Percentiles rank a stretch among this genome's conserved stretches.
Evolutionary conservation across 1,140 invertebrate genomes (phyloP).

Genomic region (Heliconius nattereri): DNA sequence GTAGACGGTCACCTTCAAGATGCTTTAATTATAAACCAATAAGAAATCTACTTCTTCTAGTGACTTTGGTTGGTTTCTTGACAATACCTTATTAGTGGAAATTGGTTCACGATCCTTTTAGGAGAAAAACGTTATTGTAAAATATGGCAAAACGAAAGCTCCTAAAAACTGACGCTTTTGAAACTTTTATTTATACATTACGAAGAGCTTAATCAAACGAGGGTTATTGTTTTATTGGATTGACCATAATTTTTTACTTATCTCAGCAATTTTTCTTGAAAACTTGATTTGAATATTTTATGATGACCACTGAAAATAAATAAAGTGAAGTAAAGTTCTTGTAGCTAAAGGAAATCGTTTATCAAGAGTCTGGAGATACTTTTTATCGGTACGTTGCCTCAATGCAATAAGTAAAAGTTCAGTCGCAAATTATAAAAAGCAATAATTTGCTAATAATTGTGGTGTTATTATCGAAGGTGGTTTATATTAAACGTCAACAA

Average conservation of each 20-base stretch:
- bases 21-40: slow-evolving; percentile 75
- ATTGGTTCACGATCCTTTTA: slow-evolving; percentile 43
- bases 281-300: slow-evolving; percentile 12
- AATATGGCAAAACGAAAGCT: slow-evolving; percentile 33
- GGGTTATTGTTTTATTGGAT: neutral
- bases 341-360: neutral
- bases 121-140: slow-evolving; percentile 28
- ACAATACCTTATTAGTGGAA: slow-evolving; percentile 66
- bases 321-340: neutral
- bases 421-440: slow-evolving; percentile 72
- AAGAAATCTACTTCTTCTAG: slow-evolving; percentile 67
- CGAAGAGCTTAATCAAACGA: slow-evolving; percentile 24
- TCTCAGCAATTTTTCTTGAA: neutral
- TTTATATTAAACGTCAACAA: slow-evolving; percentile 74
- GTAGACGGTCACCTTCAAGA: slow-evolving; percentile 76
- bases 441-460: slow-evolving; percentile 78
- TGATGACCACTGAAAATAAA: neutral
- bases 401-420: slow-evolving; percentile 46
- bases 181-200: slow-evolving; percentile 20
- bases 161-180: slow-evolving; percentile 29
- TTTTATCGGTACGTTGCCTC: slow-evolving; percentile 27
- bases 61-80: slow-evolving; percentile 46
- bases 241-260: neutral
- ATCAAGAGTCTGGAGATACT: neutral
- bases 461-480: slow-evolving; percentile 74